Conservation (phyloP, 1,140 invertebrate genomes). For the Formica exsecta region DNA sequence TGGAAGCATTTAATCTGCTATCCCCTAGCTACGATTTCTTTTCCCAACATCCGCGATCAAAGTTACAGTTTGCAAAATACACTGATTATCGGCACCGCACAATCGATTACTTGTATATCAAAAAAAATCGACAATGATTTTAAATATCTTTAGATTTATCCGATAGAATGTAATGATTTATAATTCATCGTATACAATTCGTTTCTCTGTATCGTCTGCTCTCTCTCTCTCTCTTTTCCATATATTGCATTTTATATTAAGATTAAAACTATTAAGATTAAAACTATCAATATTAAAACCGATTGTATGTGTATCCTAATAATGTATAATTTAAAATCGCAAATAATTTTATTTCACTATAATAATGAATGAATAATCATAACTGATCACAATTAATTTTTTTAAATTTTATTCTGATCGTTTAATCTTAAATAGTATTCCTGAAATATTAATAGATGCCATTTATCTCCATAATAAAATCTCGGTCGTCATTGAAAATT, state of each 20-base stretch:
- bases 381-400: not conserved
- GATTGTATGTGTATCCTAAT: not conserved
- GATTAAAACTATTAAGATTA: not conserved
- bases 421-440: not conserved
- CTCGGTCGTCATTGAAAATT: not conserved
- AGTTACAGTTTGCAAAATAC: slow-evolving; percentile 67
- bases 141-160: not conserved
- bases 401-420: not conserved
- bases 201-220: not conserved
- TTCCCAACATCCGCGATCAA: slow-evolving; percentile 59
- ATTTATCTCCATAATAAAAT: not conserved
- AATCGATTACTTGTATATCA: slow-evolving; percentile 26
- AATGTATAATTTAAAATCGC: not conserved
- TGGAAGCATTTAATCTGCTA: slow-evolving; percentile 53
- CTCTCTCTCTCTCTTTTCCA: not conserved
- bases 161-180: not conserved
- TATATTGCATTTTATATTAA: not conserved
- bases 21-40: slow-evolving; percentile 45
- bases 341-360: slow-evolving; percentile 5
- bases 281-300: slow-evolving; percentile 9
- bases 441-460: not conserved
- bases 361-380: not conserved
- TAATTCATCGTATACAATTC: too few species aligned
- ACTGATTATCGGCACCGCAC: slow-evolving; percentile 43
- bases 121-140: not conserved